These are phyloP conservation scores for Antechinus flavipes DNA, from an alignment of 2,113 vertebrate species.

Conservation along the genomic window DNA sequence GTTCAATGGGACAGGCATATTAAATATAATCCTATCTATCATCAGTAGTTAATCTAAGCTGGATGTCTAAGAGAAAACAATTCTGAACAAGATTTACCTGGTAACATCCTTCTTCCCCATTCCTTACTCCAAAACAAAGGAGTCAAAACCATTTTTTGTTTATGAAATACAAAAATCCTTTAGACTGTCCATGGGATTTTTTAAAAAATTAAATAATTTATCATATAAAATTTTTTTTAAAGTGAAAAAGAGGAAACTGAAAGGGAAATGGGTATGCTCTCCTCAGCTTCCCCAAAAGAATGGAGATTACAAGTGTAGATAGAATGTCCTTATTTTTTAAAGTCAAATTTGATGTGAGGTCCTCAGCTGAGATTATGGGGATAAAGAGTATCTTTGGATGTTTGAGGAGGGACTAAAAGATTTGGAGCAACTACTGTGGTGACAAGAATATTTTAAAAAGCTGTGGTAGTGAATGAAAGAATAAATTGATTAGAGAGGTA, in stretches of 20 bases:
- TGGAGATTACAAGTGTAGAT: neutral
- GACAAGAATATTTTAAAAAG: neutral
- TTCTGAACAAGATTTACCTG: neutral
- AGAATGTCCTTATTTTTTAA: neutral
- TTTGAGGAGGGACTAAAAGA: neutral
- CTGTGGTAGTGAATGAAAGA: neutral
- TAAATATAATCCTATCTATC: accelerated
- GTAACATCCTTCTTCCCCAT: neutral
- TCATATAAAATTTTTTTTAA: slow-evolving; percentile 44
- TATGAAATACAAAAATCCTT: slow-evolving; percentile 72
- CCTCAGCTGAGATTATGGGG: neutral
- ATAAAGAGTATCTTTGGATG: neutral
- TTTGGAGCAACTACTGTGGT: neutral
- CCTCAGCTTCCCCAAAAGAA: slow-evolving; percentile 1
- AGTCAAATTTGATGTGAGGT: neutral
- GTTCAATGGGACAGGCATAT: accelerated
- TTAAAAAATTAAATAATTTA: slow-evolving; percentile 73
- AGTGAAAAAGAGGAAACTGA: neutral
- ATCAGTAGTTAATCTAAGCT: neutral
- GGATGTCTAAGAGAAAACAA: neutral
- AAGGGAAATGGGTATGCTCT: neutral
- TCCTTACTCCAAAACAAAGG: neutral
- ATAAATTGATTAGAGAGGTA: neutral
- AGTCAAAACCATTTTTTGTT: slow-evolving; percentile 55
- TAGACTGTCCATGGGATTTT: slow-evolving; percentile 71